Evolutionary conservation across 2,797 vertebrate genomes (phyloP).

Genomic region (Acomys russatus): DNA sequence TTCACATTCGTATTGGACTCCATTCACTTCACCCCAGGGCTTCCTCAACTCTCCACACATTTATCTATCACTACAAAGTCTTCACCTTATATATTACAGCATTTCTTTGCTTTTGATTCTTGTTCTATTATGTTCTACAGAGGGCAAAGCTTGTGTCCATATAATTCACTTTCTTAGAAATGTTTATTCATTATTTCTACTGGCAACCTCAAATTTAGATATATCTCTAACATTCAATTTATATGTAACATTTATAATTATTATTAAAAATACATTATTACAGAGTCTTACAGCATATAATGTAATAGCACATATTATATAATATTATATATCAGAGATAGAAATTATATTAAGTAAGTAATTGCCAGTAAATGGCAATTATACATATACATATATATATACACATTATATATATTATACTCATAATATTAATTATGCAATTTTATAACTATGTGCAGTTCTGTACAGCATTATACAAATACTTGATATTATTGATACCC

Average conservation of each 20-base stretch:
- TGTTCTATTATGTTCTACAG: neutral
- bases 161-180: neutral
- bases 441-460: neutral
- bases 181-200: neutral
- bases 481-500: neutral
- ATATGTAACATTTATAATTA: neutral
- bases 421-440: neutral
- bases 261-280: neutral
- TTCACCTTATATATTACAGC: neutral
- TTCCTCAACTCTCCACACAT: neutral
- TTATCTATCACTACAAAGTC: neutral
- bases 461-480: neutral
- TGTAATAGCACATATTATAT: neutral
- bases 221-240: neutral
- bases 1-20: neutral
- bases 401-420: neutral
- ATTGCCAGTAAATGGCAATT: neutral
- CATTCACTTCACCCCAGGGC: neutral
- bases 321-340: neutral
- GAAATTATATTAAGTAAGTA: neutral
- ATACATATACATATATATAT: neutral
- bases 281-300: neutral
- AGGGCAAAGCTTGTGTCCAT: neutral
- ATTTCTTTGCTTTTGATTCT: neutral
- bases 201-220: neutral